These are phyloP conservation scores for Ascidia mentula DNA, from an alignment of 23 tunicate species.

Conservation along the genomic window DNA sequence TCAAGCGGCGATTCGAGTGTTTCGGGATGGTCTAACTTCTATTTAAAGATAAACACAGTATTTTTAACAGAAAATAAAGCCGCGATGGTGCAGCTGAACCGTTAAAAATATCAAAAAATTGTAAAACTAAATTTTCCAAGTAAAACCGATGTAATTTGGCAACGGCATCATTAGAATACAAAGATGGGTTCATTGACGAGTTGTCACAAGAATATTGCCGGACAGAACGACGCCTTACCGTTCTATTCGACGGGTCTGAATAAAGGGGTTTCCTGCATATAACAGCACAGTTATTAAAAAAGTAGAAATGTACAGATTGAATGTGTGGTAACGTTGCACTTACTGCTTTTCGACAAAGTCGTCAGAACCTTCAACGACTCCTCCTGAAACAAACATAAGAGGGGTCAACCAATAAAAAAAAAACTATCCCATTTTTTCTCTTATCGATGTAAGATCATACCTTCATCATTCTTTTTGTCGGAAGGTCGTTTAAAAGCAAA, in stretches of 20 bases:
- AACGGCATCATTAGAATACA: no score
- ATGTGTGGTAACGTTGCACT: neutral
- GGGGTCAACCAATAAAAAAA: neutral
- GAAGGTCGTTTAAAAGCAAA: constrained; percentile 44
- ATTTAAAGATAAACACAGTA: neutral
- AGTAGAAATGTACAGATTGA: no score
- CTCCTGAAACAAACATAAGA: neutral
- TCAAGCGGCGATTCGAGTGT: neutral
- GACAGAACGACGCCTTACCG: no score
- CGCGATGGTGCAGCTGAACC: no score
- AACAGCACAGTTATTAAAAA: neutral
- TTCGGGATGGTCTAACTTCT: neutral
- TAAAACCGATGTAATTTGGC: no score
- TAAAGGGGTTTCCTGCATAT: constrained; percentile 24
- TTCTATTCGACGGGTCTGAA: no score
- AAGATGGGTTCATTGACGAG: no score
- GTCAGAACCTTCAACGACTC: constrained; percentile 30
- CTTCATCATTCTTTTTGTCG: constrained; percentile 12
- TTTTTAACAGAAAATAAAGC: no score
- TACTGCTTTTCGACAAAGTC: constrained; percentile 39
- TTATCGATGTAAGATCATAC: neutral
- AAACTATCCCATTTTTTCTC: neutral
- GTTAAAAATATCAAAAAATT: no score
- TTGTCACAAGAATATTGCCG: no score
- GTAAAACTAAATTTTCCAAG: no score